These are phyloP conservation scores for Pocillopora verrucosa DNA, from an alignment of 64 coral and sea anemone species.

Conservation along the genomic window DNA sequence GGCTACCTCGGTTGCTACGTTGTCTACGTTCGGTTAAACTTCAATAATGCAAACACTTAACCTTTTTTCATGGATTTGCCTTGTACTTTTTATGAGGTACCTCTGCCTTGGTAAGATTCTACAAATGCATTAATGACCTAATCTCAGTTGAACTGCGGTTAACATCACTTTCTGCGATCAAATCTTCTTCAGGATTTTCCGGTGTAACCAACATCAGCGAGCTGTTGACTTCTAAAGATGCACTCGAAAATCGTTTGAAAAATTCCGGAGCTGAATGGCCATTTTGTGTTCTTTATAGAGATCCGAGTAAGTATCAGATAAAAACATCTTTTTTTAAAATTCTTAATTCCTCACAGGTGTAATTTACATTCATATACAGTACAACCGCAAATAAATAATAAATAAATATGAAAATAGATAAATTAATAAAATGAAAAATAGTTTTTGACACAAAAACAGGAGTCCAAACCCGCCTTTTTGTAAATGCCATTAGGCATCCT, in stretches of 20 bases:
- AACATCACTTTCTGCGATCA: not conserved
- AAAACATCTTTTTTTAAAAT: not conserved
- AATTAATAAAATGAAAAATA: too few species aligned
- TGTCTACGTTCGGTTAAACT: not conserved
- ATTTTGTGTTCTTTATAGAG: conserved; percentile 48
- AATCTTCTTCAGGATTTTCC: not conserved
- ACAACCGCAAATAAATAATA: too few species aligned
- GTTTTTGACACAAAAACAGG: too few species aligned
- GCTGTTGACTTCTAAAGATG: conserved; percentile 15
- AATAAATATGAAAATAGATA: too few species aligned
- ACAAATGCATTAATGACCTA: not conserved
- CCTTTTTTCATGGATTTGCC: not conserved
- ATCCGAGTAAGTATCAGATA: not conserved
- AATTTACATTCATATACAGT: too few species aligned
- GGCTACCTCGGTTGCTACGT: not conserved
- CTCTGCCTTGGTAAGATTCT: not conserved
- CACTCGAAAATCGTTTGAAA: not conserved
- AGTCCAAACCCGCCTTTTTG: too few species aligned
- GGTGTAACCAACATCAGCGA: not conserved
- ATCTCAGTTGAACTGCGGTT: not conserved
- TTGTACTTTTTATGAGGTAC: not conserved
- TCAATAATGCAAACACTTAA: not conserved
- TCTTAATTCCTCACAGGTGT: not conserved
- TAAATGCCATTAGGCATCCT: too few species aligned
- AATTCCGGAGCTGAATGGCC: conserved; percentile 19